Base-by-base conservation (phyloP, 1,140 invertebrate genomes). In the Propsilocerus akamusi region DNA sequence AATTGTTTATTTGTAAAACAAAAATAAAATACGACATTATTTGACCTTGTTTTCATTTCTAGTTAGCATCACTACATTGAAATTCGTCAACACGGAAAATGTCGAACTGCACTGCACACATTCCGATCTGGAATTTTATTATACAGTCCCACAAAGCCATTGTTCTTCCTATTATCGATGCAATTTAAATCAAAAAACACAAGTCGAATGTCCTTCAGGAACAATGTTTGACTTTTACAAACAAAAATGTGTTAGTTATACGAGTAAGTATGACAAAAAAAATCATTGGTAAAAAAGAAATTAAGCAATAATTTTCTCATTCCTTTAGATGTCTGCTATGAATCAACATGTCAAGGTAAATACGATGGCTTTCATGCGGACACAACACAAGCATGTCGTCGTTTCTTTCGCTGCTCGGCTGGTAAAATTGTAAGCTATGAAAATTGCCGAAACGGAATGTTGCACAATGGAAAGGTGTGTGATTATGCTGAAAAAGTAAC, bases 281-380 rank as follows among this genome's bases (percentile, higher is more conserved):
- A 14, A 5, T 14, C 22, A 2, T 32, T 23, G 5, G 11, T 37
- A 1, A 37, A 41, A 12, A 10, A 14, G 6, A 28, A 24, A 10
- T 7, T 50, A n/a, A n/a, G n/a, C n/a, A 41, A 50, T 30, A 8
- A 24, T 37, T 12, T 50, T 23, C 20, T 14, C 11, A 48, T n/a
- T 26, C 24, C 5, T 48, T 17, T 49, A 46, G 56, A 57, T 1
- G 53, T 62, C 25, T 68, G 66, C 53, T 65, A 62, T 51, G 66
- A 68, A 52, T 61, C 61, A 37, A 55, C 61, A 8, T 68, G 66
- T 51, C 59, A 60, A 12, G 65, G 63, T 20, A 54, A 59, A 14
- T 53, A 58, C 3, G 59, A 68, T 54, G 65, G 65, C 0, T 47
- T 54, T 11, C 62, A 66, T 46, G 55, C 58, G 10, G 63, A 65